Evolutionary conservation across 2,113 vertebrate species (phyloP).

Genomic region (Tragelaphus buxtoni): DNA sequence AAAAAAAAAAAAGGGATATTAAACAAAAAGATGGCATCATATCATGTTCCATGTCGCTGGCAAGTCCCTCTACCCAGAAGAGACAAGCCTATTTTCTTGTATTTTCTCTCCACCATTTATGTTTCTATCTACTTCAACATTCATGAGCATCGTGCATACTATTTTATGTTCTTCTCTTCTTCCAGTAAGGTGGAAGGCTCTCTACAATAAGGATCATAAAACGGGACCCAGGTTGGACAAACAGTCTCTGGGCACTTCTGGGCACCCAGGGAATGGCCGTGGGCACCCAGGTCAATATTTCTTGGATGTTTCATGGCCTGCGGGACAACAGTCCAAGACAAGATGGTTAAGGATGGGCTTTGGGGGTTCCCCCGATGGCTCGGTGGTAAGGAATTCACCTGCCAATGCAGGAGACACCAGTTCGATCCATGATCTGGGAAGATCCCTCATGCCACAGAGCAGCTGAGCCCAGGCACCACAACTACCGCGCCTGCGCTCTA

Average conservation of each 20-base stretch:
- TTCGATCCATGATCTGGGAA: not conserved
- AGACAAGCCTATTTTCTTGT: rapidly evolving
- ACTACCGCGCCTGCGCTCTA: not conserved
- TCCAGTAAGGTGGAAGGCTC: not conserved
- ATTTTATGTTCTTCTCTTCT: not conserved
- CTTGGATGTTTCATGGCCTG: not conserved
- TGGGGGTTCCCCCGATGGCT: not conserved
- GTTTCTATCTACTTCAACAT: not conserved
- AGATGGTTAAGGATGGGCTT: not conserved
- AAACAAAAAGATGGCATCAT: not conserved
- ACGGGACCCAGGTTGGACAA: not conserved
- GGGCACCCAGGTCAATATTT: not conserved
- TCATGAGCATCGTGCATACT: not conserved
- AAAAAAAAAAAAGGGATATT: not conserved
- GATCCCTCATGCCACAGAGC: not conserved
- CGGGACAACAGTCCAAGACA: not conserved
- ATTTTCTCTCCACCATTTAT: not conserved
- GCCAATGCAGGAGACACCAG: not conserved
- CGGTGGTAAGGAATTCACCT: not conserved
- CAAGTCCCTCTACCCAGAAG: not conserved
- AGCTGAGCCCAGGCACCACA: not conserved
- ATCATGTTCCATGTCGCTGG: rapidly evolving
- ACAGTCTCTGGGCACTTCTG: not conserved
- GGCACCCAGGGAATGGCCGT: not conserved
- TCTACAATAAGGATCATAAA: not conserved